phyloP scores from a whole-genome alignment of 2,888 invertebrate genomes.

The Chamaedrilus cognettii region DNA sequence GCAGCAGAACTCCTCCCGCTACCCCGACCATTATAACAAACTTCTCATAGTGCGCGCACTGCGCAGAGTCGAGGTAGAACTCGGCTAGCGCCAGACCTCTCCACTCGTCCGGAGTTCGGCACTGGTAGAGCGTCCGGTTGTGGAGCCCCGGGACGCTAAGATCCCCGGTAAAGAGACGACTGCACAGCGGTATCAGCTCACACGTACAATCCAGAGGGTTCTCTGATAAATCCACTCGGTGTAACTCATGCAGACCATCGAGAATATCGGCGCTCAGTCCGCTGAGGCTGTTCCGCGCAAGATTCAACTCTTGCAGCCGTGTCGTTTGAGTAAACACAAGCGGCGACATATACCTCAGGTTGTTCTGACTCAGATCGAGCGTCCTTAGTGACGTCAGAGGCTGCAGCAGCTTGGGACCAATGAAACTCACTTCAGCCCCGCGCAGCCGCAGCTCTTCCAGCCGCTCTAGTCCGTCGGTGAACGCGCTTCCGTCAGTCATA shows the following conservation, averaged over 20 bases:
- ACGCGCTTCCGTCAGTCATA: not conserved
- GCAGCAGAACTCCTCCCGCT: constrained; percentile 23
- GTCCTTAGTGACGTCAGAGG: constrained; percentile 31
- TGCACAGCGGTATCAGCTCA: constrained; percentile 43
- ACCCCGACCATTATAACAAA: constrained; percentile 25
- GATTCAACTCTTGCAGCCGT: constrained; percentile 11
- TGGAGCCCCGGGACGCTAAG: constrained; percentile 31
- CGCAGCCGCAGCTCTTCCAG: constrained; percentile 45
- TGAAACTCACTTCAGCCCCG: constrained; percentile 14
- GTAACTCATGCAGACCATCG: not conserved
- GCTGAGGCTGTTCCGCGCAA: constrained; percentile 16
- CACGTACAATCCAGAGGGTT: constrained; percentile 49
- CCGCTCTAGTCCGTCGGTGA: constrained; percentile 39
- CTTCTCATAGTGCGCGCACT: constrained; percentile 27
- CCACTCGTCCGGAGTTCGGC: constrained; percentile 42
- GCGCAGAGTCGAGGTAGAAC: constrained; percentile 36
- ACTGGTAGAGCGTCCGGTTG: constrained; percentile 41
- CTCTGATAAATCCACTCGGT: constrained; percentile 7
- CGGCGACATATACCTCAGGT: not conserved
- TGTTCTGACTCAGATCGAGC: constrained; percentile 29
- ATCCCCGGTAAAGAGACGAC: constrained; percentile 4
- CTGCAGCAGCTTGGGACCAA: constrained; percentile 16
- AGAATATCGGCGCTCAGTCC: constrained; percentile 4
- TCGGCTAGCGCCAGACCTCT: constrained; percentile 40
- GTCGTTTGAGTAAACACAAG: not conserved